These are phyloP conservation scores for Azorinus chamasolen DNA, from an alignment of 2,888 invertebrate species.

Conservation along the genomic window DNA sequence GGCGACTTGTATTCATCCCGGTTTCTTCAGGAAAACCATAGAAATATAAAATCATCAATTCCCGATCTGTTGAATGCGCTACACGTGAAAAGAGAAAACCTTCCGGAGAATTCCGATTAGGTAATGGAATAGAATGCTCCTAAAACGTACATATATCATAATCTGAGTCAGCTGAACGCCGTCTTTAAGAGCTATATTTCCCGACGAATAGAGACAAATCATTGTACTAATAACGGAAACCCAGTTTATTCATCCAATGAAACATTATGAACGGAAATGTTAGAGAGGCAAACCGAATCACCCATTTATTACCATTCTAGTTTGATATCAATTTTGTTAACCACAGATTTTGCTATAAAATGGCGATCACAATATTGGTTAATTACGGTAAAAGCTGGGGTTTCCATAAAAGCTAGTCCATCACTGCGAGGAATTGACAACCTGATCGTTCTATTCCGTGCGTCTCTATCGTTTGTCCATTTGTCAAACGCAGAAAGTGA, in stretches of 20 bases:
- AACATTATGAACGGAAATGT: too few relatives aligned
- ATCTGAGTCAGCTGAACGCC: not conserved
- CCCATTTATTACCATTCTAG: too few relatives aligned
- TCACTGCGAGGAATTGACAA: slow-evolving; percentile 41
- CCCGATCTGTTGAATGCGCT: too few relatives aligned
- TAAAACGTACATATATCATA: not conserved
- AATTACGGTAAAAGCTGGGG: slow-evolving; percentile 56
- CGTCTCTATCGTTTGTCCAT: slow-evolving; percentile 54
- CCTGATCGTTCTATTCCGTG: slow-evolving; percentile 53
- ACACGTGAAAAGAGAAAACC: too few relatives aligned
- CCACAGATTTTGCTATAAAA: slow-evolving; percentile 39
- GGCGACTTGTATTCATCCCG: too few relatives aligned
- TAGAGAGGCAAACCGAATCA: too few relatives aligned
- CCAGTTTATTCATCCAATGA: too few relatives aligned
- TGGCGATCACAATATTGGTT: slow-evolving; percentile 29
- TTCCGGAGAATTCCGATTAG: too few relatives aligned
- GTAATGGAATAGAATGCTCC: too few relatives aligned
- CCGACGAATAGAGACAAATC: not conserved
- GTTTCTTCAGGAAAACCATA: too few relatives aligned
- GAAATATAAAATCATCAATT: too few relatives aligned
- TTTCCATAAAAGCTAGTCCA: slow-evolving; percentile 18
- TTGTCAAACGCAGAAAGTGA: slow-evolving; percentile 56
- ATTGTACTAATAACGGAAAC: not conserved
- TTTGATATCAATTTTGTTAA: slow-evolving; percentile 15
- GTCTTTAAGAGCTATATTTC: not conserved